phyloP scores from a whole-genome alignment of 2,888 invertebrate species.

The Selenia dentaria region DNA sequence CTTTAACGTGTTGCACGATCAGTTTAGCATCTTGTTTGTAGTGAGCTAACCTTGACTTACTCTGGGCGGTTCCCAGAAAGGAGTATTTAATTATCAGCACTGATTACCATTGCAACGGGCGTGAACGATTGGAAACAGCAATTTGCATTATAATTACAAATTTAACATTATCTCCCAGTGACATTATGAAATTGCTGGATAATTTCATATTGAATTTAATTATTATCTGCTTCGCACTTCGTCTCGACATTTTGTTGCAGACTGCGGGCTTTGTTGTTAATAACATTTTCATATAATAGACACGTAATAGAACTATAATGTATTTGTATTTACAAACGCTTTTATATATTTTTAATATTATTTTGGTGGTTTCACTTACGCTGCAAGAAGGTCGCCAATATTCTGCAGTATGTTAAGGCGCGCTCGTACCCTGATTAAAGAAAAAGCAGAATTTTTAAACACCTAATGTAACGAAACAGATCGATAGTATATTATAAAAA shows the following conservation, averaged over 20 bases:
- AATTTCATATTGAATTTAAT: slow-evolving; percentile 16
- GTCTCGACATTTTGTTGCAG: not conserved
- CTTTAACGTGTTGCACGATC: slow-evolving; percentile 65
- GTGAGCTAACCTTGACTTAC: slow-evolving; percentile 67
- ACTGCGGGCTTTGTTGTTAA: too few species aligned
- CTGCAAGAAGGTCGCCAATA: too few species aligned
- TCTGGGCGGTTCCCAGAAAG: slow-evolving; percentile 61
- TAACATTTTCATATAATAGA: too few species aligned
- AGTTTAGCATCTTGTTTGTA: slow-evolving; percentile 50
- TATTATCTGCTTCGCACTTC: not conserved
- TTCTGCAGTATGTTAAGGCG: too few species aligned
- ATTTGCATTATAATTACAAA: slow-evolving; percentile 42
- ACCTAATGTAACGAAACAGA: too few species aligned
- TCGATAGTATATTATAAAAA: too few species aligned
- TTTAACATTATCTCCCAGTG: slow-evolving; percentile 28
- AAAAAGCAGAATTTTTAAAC: too few species aligned
- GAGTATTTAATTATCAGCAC: slow-evolving; percentile 49
- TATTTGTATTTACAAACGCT: too few species aligned
- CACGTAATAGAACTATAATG: too few species aligned
- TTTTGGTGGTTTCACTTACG: too few species aligned
- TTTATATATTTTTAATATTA: too few species aligned
- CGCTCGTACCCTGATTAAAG: too few species aligned
- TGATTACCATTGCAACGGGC: slow-evolving; percentile 45
- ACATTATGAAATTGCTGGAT: slow-evolving; percentile 21
- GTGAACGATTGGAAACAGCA: slow-evolving; percentile 44